A percentile compares a stretch with the other conserved stretches of the same genome.
Evolutionary conservation across 53 echinoderm and acorn worm species (phyloP).

Genomic region (Arbacia lixula): DNA sequence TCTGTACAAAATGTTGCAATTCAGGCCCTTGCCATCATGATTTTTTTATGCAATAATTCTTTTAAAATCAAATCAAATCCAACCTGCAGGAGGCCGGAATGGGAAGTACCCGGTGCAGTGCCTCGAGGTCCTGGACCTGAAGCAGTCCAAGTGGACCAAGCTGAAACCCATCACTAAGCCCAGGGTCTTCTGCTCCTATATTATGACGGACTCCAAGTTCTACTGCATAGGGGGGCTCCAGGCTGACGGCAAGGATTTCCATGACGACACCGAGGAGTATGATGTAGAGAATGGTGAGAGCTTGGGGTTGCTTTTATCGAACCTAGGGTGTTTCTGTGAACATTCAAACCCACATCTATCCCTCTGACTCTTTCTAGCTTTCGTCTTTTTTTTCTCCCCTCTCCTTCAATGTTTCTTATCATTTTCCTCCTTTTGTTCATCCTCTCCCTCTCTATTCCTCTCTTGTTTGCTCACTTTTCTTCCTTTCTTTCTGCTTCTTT

Average conservation of each 20-base stretch:
- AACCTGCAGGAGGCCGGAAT: conserved; percentile 95
- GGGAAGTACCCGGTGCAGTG: conserved; percentile 77
- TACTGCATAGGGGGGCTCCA: conserved; percentile 91
- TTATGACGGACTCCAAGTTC: conserved; percentile 77
- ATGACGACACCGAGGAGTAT: conserved; percentile 78
- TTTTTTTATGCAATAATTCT: no score
- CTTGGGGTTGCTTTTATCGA: background rate
- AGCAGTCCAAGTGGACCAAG: conserved; percentile 73
- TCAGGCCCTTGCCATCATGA: no score
- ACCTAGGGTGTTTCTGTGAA: background rate
- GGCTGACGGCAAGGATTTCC: conserved; percentile 72
- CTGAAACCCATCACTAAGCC: conserved; percentile 75
- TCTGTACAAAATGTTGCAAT: no score
- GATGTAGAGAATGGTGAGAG: conserved; percentile 91
- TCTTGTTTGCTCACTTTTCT: no score
- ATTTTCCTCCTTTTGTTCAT: no score
- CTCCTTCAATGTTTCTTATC: no score
- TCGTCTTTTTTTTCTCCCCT: no score
- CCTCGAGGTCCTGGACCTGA: conserved; percentile 86
- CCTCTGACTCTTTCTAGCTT: no score
- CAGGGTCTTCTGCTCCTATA: conserved; percentile 77
- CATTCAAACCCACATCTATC: no score
- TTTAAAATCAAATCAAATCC: no score
- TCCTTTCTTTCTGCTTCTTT: no score
- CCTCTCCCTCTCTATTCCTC: no score